phyloP scores from a whole-genome alignment of 2,888 invertebrate genomes.

The Cancer borealis region DNA sequence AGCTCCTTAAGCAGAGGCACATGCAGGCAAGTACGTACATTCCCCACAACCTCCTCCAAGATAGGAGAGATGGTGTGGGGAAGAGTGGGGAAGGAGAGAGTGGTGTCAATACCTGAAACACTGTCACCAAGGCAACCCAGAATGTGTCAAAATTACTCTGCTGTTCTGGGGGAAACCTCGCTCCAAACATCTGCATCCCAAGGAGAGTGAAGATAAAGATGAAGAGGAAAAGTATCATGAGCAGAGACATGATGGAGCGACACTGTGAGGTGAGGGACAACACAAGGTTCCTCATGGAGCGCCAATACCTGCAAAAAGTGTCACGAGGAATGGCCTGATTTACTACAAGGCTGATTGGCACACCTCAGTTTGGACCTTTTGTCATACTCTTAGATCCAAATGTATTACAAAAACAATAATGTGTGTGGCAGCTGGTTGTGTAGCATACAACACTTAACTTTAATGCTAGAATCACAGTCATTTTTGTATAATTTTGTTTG shows the following conservation, averaged over 20 bases:
- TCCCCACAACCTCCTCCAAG: neutral
- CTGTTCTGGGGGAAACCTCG: constrained; percentile 83
- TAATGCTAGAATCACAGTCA: too few relatives aligned
- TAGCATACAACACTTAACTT: too few relatives aligned
- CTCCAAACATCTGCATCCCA: constrained; percentile 85
- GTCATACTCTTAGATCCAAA: neutral
- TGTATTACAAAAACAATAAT: too few relatives aligned
- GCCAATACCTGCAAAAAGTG: constrained; percentile 82
- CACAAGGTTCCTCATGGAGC: constrained; percentile 84
- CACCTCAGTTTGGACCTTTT: neutral
- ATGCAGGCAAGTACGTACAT: neutral
- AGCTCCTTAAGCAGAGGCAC: neutral
- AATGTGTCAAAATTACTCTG: constrained; percentile 84
- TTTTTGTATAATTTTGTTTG: too few relatives aligned
- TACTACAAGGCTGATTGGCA: neutral
- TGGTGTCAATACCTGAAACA: constrained; percentile 82
- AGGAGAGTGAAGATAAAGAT: constrained; percentile 84
- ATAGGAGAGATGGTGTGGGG: neutral
- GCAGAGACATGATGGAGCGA: constrained; percentile 84
- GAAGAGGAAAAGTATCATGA: constrained; percentile 84
- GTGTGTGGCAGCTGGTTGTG: too few relatives aligned
- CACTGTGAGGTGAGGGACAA: constrained; percentile 84
- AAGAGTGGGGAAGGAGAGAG: neutral
- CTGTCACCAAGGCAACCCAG: constrained; percentile 83
- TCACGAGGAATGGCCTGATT: neutral